A percentile compares a stretch with the other conserved stretches of the same genome.
These are phyloP conservation scores for Cyclopterus lumpus DNA, from an alignment of 2,797 vertebrate species.

Conservation along the genomic window DNA sequence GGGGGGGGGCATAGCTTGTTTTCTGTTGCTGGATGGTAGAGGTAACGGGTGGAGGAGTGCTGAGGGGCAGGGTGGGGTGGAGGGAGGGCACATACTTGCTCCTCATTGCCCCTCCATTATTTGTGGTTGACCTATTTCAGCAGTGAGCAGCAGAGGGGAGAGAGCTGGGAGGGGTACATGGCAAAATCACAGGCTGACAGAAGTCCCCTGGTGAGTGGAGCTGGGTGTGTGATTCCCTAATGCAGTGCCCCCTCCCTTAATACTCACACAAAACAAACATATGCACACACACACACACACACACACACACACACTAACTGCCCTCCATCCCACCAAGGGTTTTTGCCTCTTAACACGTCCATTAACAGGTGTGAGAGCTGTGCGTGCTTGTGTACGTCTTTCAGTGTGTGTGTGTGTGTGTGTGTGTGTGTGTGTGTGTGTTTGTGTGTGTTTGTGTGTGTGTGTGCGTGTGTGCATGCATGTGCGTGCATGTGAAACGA, in stretches of 20 bases:
- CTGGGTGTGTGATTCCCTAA: conserved; percentile 76
- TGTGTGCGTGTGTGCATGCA: conserved; percentile 1
- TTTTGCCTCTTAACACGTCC: conserved; percentile 77
- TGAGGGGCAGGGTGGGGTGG: conserved; percentile 17
- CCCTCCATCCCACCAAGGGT: conserved; percentile 51
- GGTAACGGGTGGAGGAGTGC: conserved; percentile 45
- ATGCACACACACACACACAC: conserved; percentile 43
- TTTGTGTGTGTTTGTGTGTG: neutral
- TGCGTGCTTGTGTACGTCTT: neutral
- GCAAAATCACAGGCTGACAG: conserved; percentile 84
- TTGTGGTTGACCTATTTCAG: conserved; percentile 95
- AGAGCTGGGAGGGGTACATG: conserved; percentile 66
- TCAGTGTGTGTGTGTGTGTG: neutral
- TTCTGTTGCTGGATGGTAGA: conserved; percentile 51
- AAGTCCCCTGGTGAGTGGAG: conserved; percentile 75
- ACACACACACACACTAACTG: conserved; percentile 33
- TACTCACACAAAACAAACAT: conserved; percentile 50
- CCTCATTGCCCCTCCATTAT: conserved; percentile 94
- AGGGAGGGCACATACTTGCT: conserved; percentile 67
- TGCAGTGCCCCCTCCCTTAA: conserved; percentile 54
- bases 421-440: too few species aligned
- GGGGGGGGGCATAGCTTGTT: conserved; percentile 27
- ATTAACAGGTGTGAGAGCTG: conserved; percentile 70
- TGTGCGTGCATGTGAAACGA: neutral
- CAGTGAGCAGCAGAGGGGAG: conserved; percentile 80